Percentiles rank a stretch among this genome's conserved stretches.
phyloP scores from a whole-genome alignment of 2,888 invertebrate species.

The Blastobasis lacticolella region DNA sequence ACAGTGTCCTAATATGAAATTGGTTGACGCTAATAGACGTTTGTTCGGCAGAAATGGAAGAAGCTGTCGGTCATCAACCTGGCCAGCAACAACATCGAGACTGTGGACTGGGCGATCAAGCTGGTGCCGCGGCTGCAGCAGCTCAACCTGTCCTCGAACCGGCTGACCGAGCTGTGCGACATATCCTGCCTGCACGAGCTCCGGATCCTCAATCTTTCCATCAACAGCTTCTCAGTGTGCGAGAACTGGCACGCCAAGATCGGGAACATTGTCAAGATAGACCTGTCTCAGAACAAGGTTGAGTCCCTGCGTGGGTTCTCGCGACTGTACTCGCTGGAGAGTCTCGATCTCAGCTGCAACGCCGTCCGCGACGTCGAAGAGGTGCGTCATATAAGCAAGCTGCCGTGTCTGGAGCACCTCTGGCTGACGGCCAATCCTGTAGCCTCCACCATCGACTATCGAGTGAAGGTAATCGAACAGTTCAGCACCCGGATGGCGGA shows the following conservation, averaged over 20 bases:
- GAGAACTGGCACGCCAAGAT: slow-evolving; percentile 88
- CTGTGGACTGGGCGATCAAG: slow-evolving; percentile 87
- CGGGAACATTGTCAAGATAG: slow-evolving; percentile 90
- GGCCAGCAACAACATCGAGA: slow-evolving; percentile 83
- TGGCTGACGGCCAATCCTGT: slow-evolving; percentile 92
- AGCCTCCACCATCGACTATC: slow-evolving; percentile 88
- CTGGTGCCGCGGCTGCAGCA: slow-evolving; percentile 81
- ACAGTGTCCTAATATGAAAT: too few relatives aligned
- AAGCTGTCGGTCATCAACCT: slow-evolving; percentile 82
- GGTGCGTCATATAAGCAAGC: slow-evolving; percentile 82
- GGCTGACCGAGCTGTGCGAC: slow-evolving; percentile 81
- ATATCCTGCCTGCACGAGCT: slow-evolving; percentile 86
- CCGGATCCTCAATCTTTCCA: slow-evolving; percentile 83
- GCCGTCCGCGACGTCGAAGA: slow-evolving; percentile 85
- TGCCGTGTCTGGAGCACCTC: slow-evolving; percentile 92
- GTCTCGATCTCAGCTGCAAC: slow-evolving; percentile 91
- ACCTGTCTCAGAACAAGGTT: slow-evolving; percentile 89
- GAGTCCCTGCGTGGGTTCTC: slow-evolving; percentile 81
- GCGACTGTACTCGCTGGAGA: slow-evolving; percentile 89
- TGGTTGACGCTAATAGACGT: too few relatives aligned
- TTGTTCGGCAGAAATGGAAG: slow-evolving; percentile 77
- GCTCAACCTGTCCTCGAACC: slow-evolving; percentile 85
- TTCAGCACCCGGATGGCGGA: slow-evolving; percentile 89
- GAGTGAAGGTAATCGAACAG: slow-evolving; percentile 90
- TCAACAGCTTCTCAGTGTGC: slow-evolving; percentile 83